These are phyloP conservation scores for Anoplopoma fimbria DNA, from an alignment of 2,113 vertebrate species.

Conservation along the genomic window DNA sequence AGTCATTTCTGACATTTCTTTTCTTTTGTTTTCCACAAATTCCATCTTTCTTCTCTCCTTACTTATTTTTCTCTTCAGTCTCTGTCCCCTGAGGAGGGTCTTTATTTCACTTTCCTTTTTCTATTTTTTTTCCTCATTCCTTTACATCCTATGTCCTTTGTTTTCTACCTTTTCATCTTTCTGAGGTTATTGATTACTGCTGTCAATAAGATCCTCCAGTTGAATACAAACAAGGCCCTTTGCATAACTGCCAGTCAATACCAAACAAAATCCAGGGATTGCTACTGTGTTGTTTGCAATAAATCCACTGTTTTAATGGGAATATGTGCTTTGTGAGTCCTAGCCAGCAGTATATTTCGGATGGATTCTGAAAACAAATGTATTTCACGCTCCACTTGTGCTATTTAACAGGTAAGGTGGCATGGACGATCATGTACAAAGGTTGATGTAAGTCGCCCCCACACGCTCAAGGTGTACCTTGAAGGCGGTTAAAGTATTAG, in stretches of 20 bases:
- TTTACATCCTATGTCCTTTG: slow-evolving; percentile 32
- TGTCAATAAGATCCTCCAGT: slow-evolving; percentile 56
- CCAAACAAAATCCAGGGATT: slow-evolving; percentile 17
- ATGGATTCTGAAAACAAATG: neutral
- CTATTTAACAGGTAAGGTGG: slow-evolving; percentile 22
- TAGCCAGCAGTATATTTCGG: slow-evolving; percentile 1
- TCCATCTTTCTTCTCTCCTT: slow-evolving; percentile 17
- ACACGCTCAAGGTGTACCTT: neutral
- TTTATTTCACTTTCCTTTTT: slow-evolving; percentile 29
- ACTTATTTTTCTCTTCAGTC: slow-evolving; percentile 19
- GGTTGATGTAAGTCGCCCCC: neutral
- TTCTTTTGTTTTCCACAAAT: slow-evolving; percentile 7
- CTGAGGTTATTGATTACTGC: slow-evolving; percentile 58
- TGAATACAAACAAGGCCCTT: slow-evolving; percentile 73
- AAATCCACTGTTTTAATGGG: slow-evolving; percentile 22
- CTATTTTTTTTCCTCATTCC: slow-evolving; percentile 4
- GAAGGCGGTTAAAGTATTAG: slow-evolving; percentile 30
- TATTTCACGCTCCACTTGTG: slow-evolving; percentile 16
- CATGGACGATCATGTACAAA: neutral
- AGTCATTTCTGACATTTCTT: slow-evolving; percentile 30
- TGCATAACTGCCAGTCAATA: slow-evolving; percentile 65
- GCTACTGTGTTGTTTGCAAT: neutral
- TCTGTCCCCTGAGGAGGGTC: slow-evolving; percentile 25
- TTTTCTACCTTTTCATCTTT: slow-evolving; percentile 60
- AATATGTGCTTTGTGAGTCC: neutral